phyloP scores from a whole-genome alignment of 64 coral and sea anemone genomes.

The Porites lutea region DNA sequence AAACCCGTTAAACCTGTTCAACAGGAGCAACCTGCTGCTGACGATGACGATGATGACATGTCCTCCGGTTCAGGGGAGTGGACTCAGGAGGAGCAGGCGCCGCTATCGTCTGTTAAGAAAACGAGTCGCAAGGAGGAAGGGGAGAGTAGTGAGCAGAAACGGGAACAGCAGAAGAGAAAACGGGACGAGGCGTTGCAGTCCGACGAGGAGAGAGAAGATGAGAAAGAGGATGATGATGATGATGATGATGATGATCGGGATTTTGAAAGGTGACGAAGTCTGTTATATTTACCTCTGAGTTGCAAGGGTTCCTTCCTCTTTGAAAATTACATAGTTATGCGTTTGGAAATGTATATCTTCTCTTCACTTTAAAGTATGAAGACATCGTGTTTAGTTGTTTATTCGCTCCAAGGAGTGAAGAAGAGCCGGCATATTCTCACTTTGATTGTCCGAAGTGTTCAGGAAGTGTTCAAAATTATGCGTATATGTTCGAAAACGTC shows the following conservation, averaged over 20 bases:
- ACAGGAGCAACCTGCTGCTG: neutral
- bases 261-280: slow-evolving; percentile 21
- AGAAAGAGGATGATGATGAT: neutral
- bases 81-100: slow-evolving; percentile 44
- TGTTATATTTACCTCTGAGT: no score
- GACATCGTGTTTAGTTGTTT: no score
- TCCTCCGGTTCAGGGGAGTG: slow-evolving; percentile 47
- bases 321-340: no score
- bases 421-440: no score
- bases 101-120: slow-evolving; percentile 45
- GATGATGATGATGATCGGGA: slow-evolving; percentile 5
- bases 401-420: no score
- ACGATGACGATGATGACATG: slow-evolving; percentile 6
- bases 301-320: no score
- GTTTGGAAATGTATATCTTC: no score
- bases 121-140: neutral
- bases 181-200: slow-evolving; percentile 23
- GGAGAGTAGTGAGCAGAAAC: neutral
- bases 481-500: no score
- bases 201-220: slow-evolving; percentile 43
- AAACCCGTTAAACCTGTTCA: slow-evolving; percentile 8
- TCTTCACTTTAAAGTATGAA: no score
- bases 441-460: no score
- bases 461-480: no score
- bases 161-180: slow-evolving; percentile 48